Evolutionary conservation across 2,113 vertebrate genomes (phyloP).

Genomic region (Gopherus evgoodei): DNA sequence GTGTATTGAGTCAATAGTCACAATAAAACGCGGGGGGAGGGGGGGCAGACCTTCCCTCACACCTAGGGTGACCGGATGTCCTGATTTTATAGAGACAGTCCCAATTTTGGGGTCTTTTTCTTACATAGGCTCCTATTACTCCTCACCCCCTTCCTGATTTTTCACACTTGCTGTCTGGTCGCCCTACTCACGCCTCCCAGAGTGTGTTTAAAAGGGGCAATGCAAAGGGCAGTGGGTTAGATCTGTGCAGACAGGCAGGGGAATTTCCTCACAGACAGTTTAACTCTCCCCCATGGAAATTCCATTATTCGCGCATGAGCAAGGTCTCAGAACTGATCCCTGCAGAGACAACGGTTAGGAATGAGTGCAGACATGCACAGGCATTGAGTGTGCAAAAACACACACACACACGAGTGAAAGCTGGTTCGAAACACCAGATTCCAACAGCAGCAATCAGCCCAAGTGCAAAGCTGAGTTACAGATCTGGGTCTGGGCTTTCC

Average conservation of each 20-base stretch:
- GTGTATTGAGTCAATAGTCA: not conserved
- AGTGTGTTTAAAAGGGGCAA: not conserved
- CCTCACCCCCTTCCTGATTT: too few relatives aligned
- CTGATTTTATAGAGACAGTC: too few relatives aligned
- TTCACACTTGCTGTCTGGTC: too few relatives aligned
- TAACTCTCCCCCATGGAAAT: not conserved
- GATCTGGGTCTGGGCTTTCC: not conserved
- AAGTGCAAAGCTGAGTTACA: rapidly evolving
- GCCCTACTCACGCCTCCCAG: not conserved
- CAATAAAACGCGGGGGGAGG: not conserved
- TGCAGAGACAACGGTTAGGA: not conserved
- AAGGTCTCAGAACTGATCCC: not conserved
- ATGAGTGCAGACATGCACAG: not conserved
- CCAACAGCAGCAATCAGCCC: not conserved
- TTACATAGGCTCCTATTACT: too few relatives aligned
- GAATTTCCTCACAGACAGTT: not conserved
- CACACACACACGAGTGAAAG: not conserved
- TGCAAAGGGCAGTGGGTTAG: not conserved
- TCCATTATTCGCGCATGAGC: not conserved
- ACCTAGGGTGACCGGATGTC: too few relatives aligned
- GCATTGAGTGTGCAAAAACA: not conserved
- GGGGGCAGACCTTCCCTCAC: not conserved
- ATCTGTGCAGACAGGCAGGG: not conserved
- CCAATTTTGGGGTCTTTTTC: too few relatives aligned
- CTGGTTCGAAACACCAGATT: not conserved